Percentiles rank a stretch among this genome's conserved stretches.
These are phyloP conservation scores for Marcusenius ussheri DNA, from an alignment of 2,113 vertebrate genomes.

Conservation along the genomic window DNA sequence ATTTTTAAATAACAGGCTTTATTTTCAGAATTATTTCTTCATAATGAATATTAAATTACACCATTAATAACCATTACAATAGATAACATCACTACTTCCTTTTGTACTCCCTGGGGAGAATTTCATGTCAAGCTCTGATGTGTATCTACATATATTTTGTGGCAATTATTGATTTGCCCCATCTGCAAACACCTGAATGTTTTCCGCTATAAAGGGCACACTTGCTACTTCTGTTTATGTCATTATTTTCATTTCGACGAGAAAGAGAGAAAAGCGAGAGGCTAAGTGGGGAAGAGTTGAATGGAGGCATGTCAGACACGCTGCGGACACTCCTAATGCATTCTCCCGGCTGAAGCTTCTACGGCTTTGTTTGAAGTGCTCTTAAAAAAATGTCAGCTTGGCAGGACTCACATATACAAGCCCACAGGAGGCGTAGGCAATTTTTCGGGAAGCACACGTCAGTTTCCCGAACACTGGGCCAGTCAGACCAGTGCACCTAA, in stretches of 20 bases:
- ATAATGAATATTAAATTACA: background rate
- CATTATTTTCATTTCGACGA: conserved; percentile 30
- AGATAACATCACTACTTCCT: background rate
- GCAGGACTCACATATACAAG: conserved; percentile 33
- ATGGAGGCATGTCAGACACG: conserved; percentile 35
- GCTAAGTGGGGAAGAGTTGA: conserved; percentile 25
- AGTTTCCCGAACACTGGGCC: background rate
- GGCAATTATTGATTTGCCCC: conserved; percentile 24
- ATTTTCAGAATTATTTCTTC: background rate
- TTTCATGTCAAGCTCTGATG: background rate
- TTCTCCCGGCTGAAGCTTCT: conserved; percentile 30
- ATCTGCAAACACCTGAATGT: conserved; percentile 40
- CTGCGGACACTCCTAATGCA: conserved; percentile 26
- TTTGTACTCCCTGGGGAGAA: background rate
- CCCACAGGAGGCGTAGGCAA: background rate
- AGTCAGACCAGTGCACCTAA: conserved; percentile 1
- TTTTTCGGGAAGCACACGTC: background rate
- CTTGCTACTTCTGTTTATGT: conserved; percentile 34
- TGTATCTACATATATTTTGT: background rate
- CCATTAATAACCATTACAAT: background rate
- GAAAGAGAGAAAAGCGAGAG: conserved; percentile 18
- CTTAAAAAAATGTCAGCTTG: conserved; percentile 41
- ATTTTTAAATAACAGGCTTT: background rate
- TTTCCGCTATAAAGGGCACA: conserved; percentile 34
- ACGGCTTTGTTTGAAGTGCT: conserved; percentile 37